Evolutionary conservation across 2,797 vertebrate species (phyloP), one percentile per base, ranked within the genome.

Genomic region (Myripristis murdjan): DNA sequence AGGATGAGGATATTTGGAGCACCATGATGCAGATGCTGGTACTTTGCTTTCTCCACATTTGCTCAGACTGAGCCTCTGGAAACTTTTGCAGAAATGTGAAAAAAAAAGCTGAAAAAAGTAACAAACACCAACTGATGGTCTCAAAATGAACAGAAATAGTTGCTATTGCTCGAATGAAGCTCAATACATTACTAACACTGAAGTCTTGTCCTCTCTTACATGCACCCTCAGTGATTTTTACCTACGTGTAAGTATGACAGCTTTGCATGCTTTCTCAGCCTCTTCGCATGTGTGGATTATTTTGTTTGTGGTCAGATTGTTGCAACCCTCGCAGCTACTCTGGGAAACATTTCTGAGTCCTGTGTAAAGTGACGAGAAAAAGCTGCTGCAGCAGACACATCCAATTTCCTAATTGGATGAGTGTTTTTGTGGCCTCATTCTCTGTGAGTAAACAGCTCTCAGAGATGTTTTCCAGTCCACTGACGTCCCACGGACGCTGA

Each of bases 381-480:
- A 26, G 48, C 22, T 26, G 48, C 51, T 22, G 20, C 15, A 37
- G 31, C 8, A 52, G 28, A n/a, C n/a, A 1, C 22, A 35, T n/a
- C 26, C 18, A 22, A 33, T 41, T 51, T 48, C 16, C 63, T 86
- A 86, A 88, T 83, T 83, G 76, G 83, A 75, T 1, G 0, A 0
- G 37, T 28, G 15, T n/a, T n/a, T 31, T 70, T 31, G 37, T 8
- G 24, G 46, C 16, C 33, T 35, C 18, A 53, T 75, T 86, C 51
- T 70, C 60, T 56, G 14, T 23, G 24, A 5, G 33, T n/a, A 70
- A 62, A 68, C 61, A 26, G 65, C 31, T 75, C 12, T 62, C 5
- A 20, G 57, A 56, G 53, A 59, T 41, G 37, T 75, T 54, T 86
- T 84, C 75, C 77, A 70, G 54, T 64, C 55, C 18, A 23, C 66